Evolutionary conservation across 2,797 vertebrate genomes (phyloP), one percentile per base, ranked within the genome.

Genomic region (Synanceia verrucosa): DNA sequence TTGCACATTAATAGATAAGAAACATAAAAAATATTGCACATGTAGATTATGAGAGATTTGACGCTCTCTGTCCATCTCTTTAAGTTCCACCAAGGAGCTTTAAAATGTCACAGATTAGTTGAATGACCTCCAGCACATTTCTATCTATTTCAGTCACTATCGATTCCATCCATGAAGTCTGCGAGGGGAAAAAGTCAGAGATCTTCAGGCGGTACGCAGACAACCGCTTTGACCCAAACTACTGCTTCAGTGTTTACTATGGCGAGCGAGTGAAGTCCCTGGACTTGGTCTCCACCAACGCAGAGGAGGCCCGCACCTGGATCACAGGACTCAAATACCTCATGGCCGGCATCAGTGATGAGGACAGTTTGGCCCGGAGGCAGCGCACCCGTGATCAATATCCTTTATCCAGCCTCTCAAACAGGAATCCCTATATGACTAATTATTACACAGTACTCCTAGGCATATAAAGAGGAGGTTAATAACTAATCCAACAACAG

Each of bases 321-420:
- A 95, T 99, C 89, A 97, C 95, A 0, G 98, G 98, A 19, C 95
- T 99, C 4, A 97, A 96, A 77, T 99, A 98, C 74, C 95, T 99
- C 58, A 94, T 99, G 96, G 98, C 97, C 1, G 97, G 98, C 21
- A 99, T 99, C 91, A 97, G 97, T 0, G 97, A 99, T 1, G 97
- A 99, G 84, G 97, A 99, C 94, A 96, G 97, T 73, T 86, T 99
- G 72, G 95, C 97, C 18, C 96, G 96, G 57, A 95, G 98, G 73
- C 97, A 99, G 52, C 95, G 97, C 36, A 98, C 97, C 16, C 91
- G 97, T 5, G 97, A 99, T 92, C 98, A 99, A 97, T 99, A 99
- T 99, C 98, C 96, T 99, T 94, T 63, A 59, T 41, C 0, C 39
- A 26, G 28, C 12, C 4, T 26, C 16, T 57, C 21, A 18, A 23